These are phyloP conservation scores for Piprites chloris DNA, from an alignment of 2,113 vertebrate genomes.

Conservation along the genomic window DNA sequence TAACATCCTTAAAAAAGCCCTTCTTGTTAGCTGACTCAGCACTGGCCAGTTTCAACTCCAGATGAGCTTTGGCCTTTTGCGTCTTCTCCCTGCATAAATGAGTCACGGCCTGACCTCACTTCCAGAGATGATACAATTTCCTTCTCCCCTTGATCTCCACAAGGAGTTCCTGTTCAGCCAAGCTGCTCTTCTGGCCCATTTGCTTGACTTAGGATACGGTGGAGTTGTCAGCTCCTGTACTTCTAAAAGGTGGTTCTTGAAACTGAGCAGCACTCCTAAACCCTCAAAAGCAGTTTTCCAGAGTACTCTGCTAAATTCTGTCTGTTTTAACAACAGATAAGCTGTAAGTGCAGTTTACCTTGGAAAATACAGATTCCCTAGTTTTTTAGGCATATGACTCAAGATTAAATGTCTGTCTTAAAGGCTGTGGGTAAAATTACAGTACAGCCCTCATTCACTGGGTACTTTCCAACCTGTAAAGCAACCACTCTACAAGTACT, in stretches of 20 bases:
- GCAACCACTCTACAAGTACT: background rate
- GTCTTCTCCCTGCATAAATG: background rate
- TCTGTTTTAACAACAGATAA: background rate
- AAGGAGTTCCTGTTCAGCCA: background rate
- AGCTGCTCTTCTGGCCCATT: fast-evolving
- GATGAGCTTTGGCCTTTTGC: background rate
- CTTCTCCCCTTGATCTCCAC: background rate
- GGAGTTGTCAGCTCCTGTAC: background rate
- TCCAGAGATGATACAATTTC: background rate
- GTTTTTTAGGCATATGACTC: background rate
- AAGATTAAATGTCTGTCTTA: background rate
- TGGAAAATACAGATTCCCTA: background rate
- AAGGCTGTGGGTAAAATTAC: background rate
- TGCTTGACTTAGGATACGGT: background rate
- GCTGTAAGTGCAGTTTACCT: background rate
- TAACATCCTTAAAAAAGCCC: background rate
- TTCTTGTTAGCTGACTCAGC: background rate
- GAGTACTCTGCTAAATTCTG: background rate
- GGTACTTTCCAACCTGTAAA: background rate
- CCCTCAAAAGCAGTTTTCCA: background rate
- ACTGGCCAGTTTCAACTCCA: background rate
- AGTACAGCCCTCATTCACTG: background rate
- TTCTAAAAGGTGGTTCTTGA: background rate
- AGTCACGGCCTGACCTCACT: background rate
- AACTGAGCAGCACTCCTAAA: background rate